phyloP scores from a whole-genome alignment of 2,888 invertebrate genomes.

The Gonocerus acuteangulatus region DNA sequence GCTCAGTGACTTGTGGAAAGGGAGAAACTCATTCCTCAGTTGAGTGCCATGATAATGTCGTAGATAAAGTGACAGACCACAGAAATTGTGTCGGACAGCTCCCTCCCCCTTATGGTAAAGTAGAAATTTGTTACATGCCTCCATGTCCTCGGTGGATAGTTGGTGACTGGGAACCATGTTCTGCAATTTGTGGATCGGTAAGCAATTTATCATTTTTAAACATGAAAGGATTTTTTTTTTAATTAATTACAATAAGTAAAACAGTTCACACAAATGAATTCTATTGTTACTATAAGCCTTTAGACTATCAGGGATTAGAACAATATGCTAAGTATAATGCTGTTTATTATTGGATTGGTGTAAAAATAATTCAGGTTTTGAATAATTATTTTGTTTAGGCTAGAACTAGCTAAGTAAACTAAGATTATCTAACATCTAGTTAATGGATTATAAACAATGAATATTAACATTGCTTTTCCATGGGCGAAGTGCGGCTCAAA shows the following conservation, averaged over 20 bases:
- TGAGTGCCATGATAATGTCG: conserved; percentile 48
- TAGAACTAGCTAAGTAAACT: too few relatives aligned
- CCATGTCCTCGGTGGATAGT: conserved; percentile 43
- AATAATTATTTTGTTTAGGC: too few relatives aligned
- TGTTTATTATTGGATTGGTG: too few relatives aligned
- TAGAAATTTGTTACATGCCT: conserved; percentile 44
- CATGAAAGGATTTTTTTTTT: neutral
- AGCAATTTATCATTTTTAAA: conserved; percentile 1
- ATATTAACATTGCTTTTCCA: too few relatives aligned
- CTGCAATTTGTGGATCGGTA: conserved; percentile 43
- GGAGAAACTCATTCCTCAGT: conserved; percentile 49
- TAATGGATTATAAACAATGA: too few relatives aligned
- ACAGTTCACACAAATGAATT: too few relatives aligned
- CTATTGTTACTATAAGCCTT: too few relatives aligned
- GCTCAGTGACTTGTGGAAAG: conserved; percentile 57
- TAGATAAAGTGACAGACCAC: conserved; percentile 32
- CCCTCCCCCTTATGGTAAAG: conserved; percentile 37
- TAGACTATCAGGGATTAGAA: neutral
- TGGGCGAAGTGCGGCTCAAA: too few relatives aligned
- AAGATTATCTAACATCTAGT: too few relatives aligned
- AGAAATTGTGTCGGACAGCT: conserved; percentile 33
- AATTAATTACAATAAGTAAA: neutral
- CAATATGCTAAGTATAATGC: neutral
- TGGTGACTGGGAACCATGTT: conserved; percentile 39
- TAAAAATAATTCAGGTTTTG: too few relatives aligned